These are phyloP conservation scores for Hozukius guyotensis DNA, from an alignment of 2,797 vertebrate genomes.

Conservation along the genomic window DNA sequence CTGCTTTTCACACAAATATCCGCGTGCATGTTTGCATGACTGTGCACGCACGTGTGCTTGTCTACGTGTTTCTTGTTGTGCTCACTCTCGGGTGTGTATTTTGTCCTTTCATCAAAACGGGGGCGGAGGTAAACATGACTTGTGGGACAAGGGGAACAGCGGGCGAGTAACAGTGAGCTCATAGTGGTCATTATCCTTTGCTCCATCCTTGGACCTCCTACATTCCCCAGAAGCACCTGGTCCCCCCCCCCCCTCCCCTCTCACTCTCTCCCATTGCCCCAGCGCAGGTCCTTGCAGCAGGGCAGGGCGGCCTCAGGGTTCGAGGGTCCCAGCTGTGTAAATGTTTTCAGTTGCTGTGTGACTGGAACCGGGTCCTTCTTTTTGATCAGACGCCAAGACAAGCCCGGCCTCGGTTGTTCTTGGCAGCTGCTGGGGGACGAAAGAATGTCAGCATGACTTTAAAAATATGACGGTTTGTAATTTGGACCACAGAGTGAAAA, in stretches of 20 bases:
- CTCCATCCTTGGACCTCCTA: slow-evolving; percentile 68
- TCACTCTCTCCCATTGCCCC: slow-evolving; percentile 33
- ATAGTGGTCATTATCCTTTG: slow-evolving; percentile 69
- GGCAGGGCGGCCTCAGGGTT: slow-evolving; percentile 87
- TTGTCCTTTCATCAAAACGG: slow-evolving; percentile 32
- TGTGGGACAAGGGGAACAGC: slow-evolving; percentile 46
- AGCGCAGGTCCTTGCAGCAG: slow-evolving; percentile 79
- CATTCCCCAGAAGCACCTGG: slow-evolving; percentile 75
- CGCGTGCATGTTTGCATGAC: not conserved
- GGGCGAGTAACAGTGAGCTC: slow-evolving; percentile 57
- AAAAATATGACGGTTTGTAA: slow-evolving; percentile 94
- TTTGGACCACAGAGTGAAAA: slow-evolving; percentile 91
- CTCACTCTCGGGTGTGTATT: slow-evolving; percentile 1
- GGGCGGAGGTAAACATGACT: slow-evolving; percentile 48
- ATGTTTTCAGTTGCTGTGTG: slow-evolving; percentile 98
- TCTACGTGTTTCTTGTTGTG: not conserved
- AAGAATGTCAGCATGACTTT: slow-evolving; percentile 98
- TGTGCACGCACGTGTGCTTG: not conserved
- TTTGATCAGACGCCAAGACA: slow-evolving; percentile 95
- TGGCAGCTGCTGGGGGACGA: slow-evolving; percentile 89
- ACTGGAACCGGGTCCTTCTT: slow-evolving; percentile 90
- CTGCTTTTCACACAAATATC: slow-evolving; percentile 8
- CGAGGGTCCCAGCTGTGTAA: slow-evolving; percentile 96
- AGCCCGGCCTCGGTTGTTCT: slow-evolving; percentile 93
- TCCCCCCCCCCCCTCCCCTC: not conserved